Percentiles rank a stretch among this genome's conserved stretches.
Evolutionary conservation across 2,888 invertebrate species (phyloP).

Genomic region (Homarus gammarus): DNA sequence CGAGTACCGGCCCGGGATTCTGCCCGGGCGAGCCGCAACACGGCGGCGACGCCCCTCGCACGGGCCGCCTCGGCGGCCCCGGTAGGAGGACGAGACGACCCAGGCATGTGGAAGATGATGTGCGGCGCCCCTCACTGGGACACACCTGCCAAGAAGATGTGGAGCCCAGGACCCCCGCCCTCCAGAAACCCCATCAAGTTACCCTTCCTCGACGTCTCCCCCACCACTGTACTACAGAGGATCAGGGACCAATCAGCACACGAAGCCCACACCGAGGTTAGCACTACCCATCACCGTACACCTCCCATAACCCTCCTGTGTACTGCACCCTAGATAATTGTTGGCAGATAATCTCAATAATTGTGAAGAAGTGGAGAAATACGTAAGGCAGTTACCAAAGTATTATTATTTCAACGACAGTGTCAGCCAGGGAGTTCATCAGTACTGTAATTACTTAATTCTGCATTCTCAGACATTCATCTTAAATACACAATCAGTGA

Average conservation of each 20-base stretch:
- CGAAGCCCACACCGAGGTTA: slow-evolving; percentile 35
- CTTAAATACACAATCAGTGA: too few species aligned
- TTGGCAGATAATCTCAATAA: too few species aligned
- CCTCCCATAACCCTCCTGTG: neutral
- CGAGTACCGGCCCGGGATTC: slow-evolving; percentile 19
- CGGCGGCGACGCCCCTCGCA: slow-evolving; percentile 29
- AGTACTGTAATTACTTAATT: too few species aligned
- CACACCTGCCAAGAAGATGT: slow-evolving; percentile 68
- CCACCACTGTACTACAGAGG: slow-evolving; percentile 73
- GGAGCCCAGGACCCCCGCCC: slow-evolving; percentile 69
- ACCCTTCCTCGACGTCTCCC: slow-evolving; percentile 75
- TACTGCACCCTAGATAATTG: too few species aligned
- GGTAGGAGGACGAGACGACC: slow-evolving; percentile 24
- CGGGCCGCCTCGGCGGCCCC: slow-evolving; percentile 29
- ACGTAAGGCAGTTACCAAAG: too few species aligned
- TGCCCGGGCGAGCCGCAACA: slow-evolving; percentile 9
- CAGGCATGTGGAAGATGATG: slow-evolving; percentile 67
- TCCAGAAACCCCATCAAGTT: slow-evolving; percentile 68
- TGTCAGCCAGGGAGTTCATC: too few species aligned
- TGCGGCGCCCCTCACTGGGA: slow-evolving; percentile 60
- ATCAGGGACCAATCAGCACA: slow-evolving; percentile 56
- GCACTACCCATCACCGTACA: neutral
- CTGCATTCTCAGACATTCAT: too few species aligned
- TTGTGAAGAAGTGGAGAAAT: too few species aligned
- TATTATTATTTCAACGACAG: too few species aligned